A percentile compares a stretch with the other conserved stretches of the same genome.
These are phyloP conservation scores for Musca domestica DNA, from an alignment of 1,140 invertebrate species.

Conservation along the genomic window DNA sequence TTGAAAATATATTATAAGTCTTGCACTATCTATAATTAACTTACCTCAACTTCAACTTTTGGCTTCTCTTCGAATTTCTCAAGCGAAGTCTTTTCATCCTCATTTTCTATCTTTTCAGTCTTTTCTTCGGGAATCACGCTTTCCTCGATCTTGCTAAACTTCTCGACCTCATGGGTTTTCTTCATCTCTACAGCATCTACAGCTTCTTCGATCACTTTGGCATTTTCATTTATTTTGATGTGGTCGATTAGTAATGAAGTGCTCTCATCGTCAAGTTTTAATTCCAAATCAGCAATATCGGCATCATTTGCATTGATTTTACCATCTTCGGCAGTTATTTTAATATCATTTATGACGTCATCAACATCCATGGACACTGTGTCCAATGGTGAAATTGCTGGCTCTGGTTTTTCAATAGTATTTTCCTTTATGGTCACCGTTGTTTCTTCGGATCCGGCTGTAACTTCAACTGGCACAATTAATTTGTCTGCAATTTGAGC, in stretches of 20 bases:
- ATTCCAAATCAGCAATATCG: neutral
- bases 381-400: neutral
- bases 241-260: neutral
- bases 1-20: neutral
- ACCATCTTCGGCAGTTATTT: neutral
- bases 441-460: neutral
- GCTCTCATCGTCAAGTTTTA: neutral
- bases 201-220: neutral
- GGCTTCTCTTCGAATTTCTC: neutral
- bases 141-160: no score
- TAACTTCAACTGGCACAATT: neutral
- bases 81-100: neutral
- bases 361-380: neutral
- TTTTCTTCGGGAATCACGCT: no score
- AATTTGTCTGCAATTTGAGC: neutral
- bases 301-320: neutral
- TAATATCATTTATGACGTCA: conserved; percentile 3
- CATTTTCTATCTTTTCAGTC: no score
- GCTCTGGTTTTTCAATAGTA: neutral
- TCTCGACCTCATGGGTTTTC: no score
- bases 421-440: no score
- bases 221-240: neutral
- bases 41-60: conserved; percentile 1
- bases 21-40: neutral
- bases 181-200: no score